Evolutionary conservation across 2,113 vertebrate genomes (phyloP).

Genomic region (Ranitomeya imitator): DNA sequence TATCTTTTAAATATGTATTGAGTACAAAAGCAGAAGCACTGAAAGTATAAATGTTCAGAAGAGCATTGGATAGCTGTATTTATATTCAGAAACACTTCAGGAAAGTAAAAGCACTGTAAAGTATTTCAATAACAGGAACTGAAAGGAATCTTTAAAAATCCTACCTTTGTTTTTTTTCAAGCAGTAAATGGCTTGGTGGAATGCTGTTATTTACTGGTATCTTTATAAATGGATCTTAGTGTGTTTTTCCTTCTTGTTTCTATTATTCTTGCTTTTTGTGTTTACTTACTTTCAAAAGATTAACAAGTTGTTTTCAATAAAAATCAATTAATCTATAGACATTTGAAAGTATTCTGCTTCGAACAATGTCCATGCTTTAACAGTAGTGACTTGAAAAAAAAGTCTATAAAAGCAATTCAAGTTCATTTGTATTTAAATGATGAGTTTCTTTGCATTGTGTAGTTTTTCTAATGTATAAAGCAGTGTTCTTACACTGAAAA

Average conservation of each 20-base stretch:
- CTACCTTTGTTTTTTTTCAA: neutral
- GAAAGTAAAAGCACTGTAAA: neutral
- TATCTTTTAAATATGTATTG: neutral
- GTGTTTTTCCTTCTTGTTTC: neutral
- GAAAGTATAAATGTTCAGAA: neutral
- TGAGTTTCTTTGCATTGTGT: neutral
- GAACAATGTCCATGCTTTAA: neutral
- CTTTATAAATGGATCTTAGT: neutral
- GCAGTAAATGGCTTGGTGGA: neutral
- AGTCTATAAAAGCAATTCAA: neutral
- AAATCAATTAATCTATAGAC: neutral
- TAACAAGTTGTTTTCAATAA: neutral
- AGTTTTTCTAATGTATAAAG: neutral
- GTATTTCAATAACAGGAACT: neutral
- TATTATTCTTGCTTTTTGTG: neutral
- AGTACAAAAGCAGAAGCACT: neutral
- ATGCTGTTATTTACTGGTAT: neutral
- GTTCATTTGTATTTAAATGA: neutral
- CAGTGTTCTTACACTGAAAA: too few species aligned
- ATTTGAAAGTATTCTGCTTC: neutral
- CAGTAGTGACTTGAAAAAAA: neutral
- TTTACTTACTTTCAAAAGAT: neutral
- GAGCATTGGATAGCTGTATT: neutral
- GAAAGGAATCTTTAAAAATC: neutral
- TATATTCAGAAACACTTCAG: neutral